Evolutionary conservation across 2,888 invertebrate genomes (phyloP), one percentile per base, ranked within the genome.

Genomic region (Spilosoma lubricipeda): DNA sequence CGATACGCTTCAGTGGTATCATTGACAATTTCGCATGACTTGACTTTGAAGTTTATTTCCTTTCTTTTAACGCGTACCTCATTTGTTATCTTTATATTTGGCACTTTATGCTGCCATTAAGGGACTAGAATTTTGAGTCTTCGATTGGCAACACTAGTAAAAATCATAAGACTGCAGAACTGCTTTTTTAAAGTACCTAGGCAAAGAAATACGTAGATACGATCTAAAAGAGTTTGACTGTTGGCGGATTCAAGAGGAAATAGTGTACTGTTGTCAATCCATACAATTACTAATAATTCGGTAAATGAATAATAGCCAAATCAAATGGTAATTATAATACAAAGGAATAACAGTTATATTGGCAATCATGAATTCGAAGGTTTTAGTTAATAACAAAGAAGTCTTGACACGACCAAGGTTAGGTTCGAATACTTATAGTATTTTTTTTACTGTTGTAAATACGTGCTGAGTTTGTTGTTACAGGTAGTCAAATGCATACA

Each of bases 1-100:
- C 70, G 86, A 87, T 82, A 91, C 84, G 91, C 88, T 86, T 92
- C 89, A 91, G 79, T 89, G 89, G 83, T 77, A 89, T 92, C 93
- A 93, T 93, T 92, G 84, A 82, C 74, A 73, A 69, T 71, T 33
- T 42, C 42, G 59, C 33, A 33, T 76, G 77, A 79, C 79, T 87
- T 89, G 88, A 86, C 90, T 90, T 90, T 91, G 88, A 88, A 88
- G 72, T 71, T 45, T 70, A 74, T 36, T 39, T 65, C n/a, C 30
- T 42, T 65, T 66, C n/a, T 20, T 64, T 65, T 65, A 27, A 15
- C 59, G 15, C 13, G 59, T 27, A 59, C 27, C 3, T 59, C 4
- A 27, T 59, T 59, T 27, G 13, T 59, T 13, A 59, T 59, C n/a
- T 27, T 13, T 59, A 59, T 59, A 23, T 59, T 27, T 23, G 27